Evolutionary conservation across 2,888 invertebrate species (phyloP).

Genomic region (Sinodicranocentrus sp.): DNA sequence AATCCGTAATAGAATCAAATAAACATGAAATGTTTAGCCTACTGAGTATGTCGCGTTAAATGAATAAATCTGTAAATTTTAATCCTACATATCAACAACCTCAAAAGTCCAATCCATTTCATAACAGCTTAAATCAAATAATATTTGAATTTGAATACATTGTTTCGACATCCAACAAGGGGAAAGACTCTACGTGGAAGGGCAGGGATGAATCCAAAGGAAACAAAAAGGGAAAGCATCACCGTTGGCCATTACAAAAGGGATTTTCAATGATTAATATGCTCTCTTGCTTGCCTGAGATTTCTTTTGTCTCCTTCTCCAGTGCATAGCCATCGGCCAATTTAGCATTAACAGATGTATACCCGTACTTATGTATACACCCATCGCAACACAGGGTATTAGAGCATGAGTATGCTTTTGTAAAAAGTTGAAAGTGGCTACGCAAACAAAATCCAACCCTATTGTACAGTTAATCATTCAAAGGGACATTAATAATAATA

Average conservation of each 20-base stretch:
- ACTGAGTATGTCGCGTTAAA: no score
- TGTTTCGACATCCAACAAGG: slow-evolving; percentile 25
- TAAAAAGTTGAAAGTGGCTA: not conserved
- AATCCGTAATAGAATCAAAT: no score
- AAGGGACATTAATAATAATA: slow-evolving; percentile 25
- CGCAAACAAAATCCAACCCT: not conserved
- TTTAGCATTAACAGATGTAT: slow-evolving; percentile 32
- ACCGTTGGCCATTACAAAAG: slow-evolving; percentile 23
- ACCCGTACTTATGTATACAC: no score
- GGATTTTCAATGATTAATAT: slow-evolving; percentile 56
- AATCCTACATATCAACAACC: slow-evolving; percentile 4
- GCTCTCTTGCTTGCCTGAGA: slow-evolving; percentile 27
- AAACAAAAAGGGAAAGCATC: slow-evolving; percentile 23
- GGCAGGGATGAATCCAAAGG: slow-evolving; percentile 6
- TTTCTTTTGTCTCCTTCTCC: slow-evolving; percentile 21
- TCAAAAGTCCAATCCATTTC: not conserved
- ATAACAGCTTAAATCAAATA: not conserved
- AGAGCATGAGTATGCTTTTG: not conserved
- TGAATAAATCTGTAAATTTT: slow-evolving; percentile 5
- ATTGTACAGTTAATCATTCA: slow-evolving; percentile 33
- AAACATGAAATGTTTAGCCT: no score
- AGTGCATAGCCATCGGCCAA: slow-evolving; percentile 49
- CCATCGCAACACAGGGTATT: no score
- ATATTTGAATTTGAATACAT: slow-evolving; percentile 10
- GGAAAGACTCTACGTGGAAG: slow-evolving; percentile 7